Base-by-base conservation (phyloP, 2,797 vertebrate species). In the Gambusia yucatana region DNA sequence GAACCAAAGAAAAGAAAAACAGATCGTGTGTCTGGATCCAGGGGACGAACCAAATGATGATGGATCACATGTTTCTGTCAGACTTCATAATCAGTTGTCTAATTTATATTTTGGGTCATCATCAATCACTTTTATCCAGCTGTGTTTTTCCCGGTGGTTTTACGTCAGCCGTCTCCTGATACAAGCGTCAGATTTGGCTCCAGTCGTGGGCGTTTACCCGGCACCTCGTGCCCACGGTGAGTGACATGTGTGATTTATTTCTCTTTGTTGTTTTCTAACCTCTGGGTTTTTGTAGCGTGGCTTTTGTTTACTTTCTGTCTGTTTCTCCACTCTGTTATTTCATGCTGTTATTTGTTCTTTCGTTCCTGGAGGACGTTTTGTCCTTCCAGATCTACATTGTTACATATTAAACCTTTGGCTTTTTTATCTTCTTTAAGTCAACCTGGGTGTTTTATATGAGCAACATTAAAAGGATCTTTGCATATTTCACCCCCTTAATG, bases 31-130 rank as follows among this genome's bases (percentile, higher is more conserved):
- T 70, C 67, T 70, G 67, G 1, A 70, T 70, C 67, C 22, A 70
- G 41, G 41, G 36, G 39, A 43, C 5, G 4, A 73, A 25, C 33
- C 47, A 52, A 73, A 50, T 52, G 9, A 52, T 50, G 22, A 33
- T 10, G 30, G 17, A 36, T 52, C 30, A n/a, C 52, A 52, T 50
- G 33, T 67, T 67, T 39, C 20, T 73, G 72, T 52, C 71, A 72
- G 47, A 72, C 71, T 11, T 50, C 10, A 73, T 7, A 73, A 52
- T 22, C 47, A 25, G 46, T 39, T 25, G n/a, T 72, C 46, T 72
- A 72, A 22, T 36, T 73, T 73, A 52, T 73, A 52, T 72, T 52
- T 14, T 73, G 47, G 33, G 72, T 73, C 33, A 14, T 52, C 72
- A 25, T 36, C 48, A 25, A 52, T 73, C 72, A 72, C 47, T 73